phyloP scores from a whole-genome alignment of 2,113 vertebrate genomes.

The Microcebus griseorufus region DNA sequence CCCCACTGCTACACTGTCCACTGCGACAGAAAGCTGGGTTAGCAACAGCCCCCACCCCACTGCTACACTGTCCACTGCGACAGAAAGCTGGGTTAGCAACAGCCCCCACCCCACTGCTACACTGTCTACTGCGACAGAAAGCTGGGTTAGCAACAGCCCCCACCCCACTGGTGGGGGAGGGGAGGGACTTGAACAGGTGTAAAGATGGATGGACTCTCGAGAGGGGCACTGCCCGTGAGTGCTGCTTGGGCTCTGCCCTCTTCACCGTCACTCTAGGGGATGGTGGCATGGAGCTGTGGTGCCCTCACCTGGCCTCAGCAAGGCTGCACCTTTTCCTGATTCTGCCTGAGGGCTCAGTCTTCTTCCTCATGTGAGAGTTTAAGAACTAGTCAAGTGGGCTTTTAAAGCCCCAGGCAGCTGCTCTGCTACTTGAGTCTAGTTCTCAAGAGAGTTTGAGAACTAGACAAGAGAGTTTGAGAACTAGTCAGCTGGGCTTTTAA shows the following conservation, averaged over 20 bases:
- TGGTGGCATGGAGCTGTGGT: rapidly evolving
- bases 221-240: rapidly evolving
- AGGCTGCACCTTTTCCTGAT: background rate
- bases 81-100: too few relatives aligned
- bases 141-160: too few relatives aligned
- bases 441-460: background rate
- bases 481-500: background rate
- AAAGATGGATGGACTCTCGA: background rate
- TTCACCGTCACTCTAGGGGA: background rate
- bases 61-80: too few relatives aligned
- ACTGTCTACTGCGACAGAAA: too few relatives aligned
- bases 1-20: too few relatives aligned
- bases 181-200: too few relatives aligned
- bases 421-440: too few relatives aligned
- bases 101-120: too few relatives aligned
- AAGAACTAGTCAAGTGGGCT: background rate
- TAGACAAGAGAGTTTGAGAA: background rate
- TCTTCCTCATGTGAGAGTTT: background rate
- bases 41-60: too few relatives aligned
- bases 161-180: rapidly evolving
- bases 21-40: too few relatives aligned
- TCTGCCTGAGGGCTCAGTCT: background rate
- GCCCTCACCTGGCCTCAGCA: rapidly evolving
- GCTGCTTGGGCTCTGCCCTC: background rate
- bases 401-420: background rate